Evolutionary conservation across 2,888 invertebrate species (phyloP).

Genomic region (Quadroppia sp.): DNA sequence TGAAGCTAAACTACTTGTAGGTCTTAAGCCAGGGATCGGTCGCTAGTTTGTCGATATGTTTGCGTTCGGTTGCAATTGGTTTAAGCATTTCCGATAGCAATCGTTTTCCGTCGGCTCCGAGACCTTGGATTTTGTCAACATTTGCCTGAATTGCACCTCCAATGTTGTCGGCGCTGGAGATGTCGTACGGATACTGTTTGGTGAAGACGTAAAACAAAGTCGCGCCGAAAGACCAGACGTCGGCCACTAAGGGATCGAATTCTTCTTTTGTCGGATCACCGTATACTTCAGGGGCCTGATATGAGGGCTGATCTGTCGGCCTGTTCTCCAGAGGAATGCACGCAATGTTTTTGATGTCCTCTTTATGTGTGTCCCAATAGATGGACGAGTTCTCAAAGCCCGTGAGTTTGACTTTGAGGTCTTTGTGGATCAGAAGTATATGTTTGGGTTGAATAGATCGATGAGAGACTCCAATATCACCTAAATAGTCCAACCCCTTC

Average conservation of each 20-base stretch:
- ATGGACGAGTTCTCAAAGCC: constrained; percentile 17
- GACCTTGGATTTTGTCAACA: not conserved
- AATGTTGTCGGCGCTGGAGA: not conserved
- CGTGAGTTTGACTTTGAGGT: constrained; percentile 35
- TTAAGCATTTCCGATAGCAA: constrained; percentile 17
- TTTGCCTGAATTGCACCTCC: constrained; percentile 30
- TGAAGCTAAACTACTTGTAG: constrained; percentile 1
- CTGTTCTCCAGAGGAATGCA: constrained; percentile 30
- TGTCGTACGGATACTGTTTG: constrained; percentile 32
- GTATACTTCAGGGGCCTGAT: constrained; percentile 40
- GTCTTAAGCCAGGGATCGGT: constrained; percentile 19
- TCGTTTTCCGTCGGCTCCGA: not conserved
- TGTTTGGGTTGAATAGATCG: constrained; percentile 26
- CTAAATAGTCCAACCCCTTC: constrained; percentile 36
- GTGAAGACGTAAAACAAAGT: constrained; percentile 22
- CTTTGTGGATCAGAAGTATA: constrained; percentile 24
- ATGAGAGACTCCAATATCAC: constrained; percentile 34
- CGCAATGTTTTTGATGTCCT: constrained; percentile 36
- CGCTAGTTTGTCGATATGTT: constrained; percentile 26
- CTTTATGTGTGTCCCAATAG: constrained; percentile 35
- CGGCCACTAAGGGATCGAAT: constrained; percentile 37
- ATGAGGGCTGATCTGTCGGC: constrained; percentile 27
- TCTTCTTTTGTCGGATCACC: constrained; percentile 33
- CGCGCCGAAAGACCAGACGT: constrained; percentile 39
- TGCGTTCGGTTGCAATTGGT: constrained; percentile 23